phyloP scores from a whole-genome alignment of 2,797 vertebrate genomes.

The Emys orbicularis region DNA sequence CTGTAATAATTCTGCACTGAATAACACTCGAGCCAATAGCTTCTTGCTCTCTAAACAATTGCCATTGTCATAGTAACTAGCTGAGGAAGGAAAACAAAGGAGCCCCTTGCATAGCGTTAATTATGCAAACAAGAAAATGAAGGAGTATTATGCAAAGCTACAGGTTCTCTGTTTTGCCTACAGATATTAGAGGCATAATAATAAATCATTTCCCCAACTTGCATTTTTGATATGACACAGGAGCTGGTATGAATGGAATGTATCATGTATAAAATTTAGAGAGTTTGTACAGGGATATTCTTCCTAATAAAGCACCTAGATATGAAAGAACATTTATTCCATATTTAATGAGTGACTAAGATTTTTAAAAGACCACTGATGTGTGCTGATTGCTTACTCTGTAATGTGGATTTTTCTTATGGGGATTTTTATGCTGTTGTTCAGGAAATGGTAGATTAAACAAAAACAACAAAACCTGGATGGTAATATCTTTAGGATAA shows the following conservation, averaged over 20 bases:
- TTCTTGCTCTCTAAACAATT: conserved; percentile 66
- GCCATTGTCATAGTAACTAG: conserved; percentile 57
- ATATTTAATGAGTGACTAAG: not conserved
- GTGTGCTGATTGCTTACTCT: not conserved
- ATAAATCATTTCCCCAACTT: conserved; percentile 45
- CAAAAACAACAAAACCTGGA: not conserved
- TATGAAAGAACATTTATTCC: not conserved
- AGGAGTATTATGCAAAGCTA: conserved; percentile 44
- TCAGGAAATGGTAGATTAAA: not conserved
- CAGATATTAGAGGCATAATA: conserved; percentile 51
- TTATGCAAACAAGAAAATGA: conserved; percentile 68
- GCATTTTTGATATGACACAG: not conserved
- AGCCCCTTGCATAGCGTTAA: conserved; percentile 63
- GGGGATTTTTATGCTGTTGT: conserved; percentile 27
- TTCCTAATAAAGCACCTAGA: not conserved
- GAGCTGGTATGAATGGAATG: not conserved
- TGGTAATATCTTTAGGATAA: not conserved
- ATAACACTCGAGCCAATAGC: conserved; percentile 55
- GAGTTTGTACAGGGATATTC: not conserved
- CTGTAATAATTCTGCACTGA: conserved; percentile 53
- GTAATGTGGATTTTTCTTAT: not conserved
- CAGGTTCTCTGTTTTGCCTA: conserved; percentile 51
- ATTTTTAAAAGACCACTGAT: not conserved
- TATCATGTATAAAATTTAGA: not conserved
- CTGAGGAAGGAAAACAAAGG: conserved; percentile 61